These are phyloP conservation scores for Patiria pectinifera DNA, from an alignment of 53 echinoderm and acorn worm genomes.

Conservation along the genomic window DNA sequence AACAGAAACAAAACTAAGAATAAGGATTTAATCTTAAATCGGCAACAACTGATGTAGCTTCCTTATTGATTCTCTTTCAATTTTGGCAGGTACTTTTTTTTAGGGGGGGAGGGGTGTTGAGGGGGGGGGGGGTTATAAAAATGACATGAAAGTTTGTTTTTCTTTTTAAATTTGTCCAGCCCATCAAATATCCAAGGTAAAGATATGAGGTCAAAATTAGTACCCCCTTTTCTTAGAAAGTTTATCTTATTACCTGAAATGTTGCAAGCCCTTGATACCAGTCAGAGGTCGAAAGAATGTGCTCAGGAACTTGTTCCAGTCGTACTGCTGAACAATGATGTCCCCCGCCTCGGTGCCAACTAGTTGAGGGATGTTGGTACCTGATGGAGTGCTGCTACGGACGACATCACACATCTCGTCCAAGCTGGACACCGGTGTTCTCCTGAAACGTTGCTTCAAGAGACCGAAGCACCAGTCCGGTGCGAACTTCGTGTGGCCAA, in stretches of 20 bases:
- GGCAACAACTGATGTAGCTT: not conserved
- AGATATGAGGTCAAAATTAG: too few species aligned
- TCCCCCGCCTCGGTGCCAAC: not conserved
- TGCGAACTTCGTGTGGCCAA: conserved; percentile 60
- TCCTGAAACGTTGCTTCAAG: conserved; percentile 8
- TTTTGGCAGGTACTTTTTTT: too few species aligned
- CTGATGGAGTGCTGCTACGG: not conserved
- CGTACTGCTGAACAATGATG: not conserved
- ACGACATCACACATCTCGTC: too few species aligned
- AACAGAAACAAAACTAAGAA: not conserved
- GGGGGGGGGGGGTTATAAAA: too few species aligned
- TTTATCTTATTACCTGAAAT: too few species aligned
- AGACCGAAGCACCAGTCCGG: conserved; percentile 44
- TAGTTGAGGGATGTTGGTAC: not conserved
- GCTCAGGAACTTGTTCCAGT: not conserved
- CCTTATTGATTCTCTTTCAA: too few species aligned
- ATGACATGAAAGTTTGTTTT: not conserved
- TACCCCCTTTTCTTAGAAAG: too few species aligned
- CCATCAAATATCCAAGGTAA: too few species aligned
- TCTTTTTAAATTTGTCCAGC: not conserved
- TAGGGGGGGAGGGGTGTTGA: too few species aligned
- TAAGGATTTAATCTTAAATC: not conserved
- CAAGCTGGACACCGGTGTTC: too few species aligned
- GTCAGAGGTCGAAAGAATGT: not conserved
- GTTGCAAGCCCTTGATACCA: not conserved